Evolutionary conservation across 1,140 invertebrate species (phyloP).

Genomic region (Drosophila truncata): DNA sequence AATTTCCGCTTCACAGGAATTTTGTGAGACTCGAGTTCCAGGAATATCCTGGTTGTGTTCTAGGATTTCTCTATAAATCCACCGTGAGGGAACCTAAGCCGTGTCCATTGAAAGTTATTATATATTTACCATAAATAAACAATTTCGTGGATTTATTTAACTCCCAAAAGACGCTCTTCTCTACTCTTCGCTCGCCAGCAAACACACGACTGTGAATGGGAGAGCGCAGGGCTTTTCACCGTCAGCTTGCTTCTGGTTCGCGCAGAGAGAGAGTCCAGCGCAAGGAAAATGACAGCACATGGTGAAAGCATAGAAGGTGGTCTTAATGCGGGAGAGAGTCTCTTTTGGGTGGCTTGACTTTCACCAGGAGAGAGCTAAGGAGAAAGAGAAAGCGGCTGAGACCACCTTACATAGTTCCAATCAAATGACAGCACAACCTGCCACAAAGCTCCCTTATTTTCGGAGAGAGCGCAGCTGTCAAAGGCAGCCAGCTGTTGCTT

Average conservation of each 20-base stretch:
- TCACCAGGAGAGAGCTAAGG: background rate
- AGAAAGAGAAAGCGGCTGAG: background rate
- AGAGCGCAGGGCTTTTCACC: slow-evolving; percentile 37
- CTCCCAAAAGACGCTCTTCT: slow-evolving; percentile 35
- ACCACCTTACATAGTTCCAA: background rate
- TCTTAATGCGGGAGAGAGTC: background rate
- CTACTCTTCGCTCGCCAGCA: slow-evolving; percentile 49
- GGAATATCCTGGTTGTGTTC: background rate
- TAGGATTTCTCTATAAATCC: no score
- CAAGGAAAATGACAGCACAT: background rate
- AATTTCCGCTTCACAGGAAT: slow-evolving; percentile 1
- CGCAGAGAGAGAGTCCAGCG: background rate
- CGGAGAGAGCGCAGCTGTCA: slow-evolving; percentile 34
- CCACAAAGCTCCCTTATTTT: background rate
- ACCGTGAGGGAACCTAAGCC: background rate
- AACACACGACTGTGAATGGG: slow-evolving; percentile 44
- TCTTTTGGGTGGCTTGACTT: background rate
- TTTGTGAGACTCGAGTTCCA: background rate
- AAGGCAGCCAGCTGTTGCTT: slow-evolving; percentile 41
- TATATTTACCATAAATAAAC: slow-evolving; percentile 53
- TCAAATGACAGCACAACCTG: slow-evolving; percentile 3
- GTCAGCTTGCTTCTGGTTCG: background rate
- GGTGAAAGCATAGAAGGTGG: slow-evolving; percentile 4
- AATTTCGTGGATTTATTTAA: slow-evolving; percentile 26
- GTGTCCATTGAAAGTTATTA: background rate